A percentile compares a stretch with the other conserved stretches of the same genome.
Evolutionary conservation across 2,113 vertebrate species (phyloP).

Genomic region (chimpanzee (Pan troglodytes)): DNA sequence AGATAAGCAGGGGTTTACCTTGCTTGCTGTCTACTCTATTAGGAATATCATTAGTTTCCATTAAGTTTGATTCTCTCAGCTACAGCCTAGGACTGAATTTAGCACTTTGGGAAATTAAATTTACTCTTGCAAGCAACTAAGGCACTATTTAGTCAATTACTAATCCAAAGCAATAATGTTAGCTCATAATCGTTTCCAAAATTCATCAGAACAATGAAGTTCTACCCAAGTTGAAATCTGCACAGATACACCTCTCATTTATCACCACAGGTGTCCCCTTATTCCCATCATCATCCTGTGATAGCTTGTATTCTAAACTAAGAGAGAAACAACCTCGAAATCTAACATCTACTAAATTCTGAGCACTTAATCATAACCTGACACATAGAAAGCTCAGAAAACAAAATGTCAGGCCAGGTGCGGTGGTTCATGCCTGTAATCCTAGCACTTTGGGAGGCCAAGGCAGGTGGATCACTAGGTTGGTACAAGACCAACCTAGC

Average conservation of each 20-base stretch:
- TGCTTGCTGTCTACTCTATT: conserved; percentile 36
- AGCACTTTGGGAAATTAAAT: conserved; percentile 41
- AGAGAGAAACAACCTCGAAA: background rate
- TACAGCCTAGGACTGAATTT: background rate
- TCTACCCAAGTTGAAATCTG: background rate
- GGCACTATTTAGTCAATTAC: background rate
- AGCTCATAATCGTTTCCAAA: background rate
- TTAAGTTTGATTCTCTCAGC: background rate
- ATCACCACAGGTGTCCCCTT: background rate
- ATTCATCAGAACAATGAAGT: background rate
- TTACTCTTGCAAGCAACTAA: background rate
- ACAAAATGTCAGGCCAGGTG: no score
- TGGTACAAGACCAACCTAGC: no score
- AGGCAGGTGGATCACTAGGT: no score
- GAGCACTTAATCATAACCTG: background rate
- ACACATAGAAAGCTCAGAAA: background rate
- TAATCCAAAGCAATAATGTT: background rate
- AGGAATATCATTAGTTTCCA: conserved; percentile 21
- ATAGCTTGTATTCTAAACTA: background rate
- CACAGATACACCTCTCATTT: background rate
- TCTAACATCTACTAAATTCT: background rate
- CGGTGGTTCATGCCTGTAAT: no score
- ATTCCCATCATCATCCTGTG: background rate
- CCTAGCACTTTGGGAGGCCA: no score
- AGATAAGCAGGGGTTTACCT: background rate